Percentiles rank a stretch among this genome's conserved stretches.
Evolutionary conservation across 2,113 vertebrate species (phyloP).

Genomic region (Gymnogyps californianus): DNA sequence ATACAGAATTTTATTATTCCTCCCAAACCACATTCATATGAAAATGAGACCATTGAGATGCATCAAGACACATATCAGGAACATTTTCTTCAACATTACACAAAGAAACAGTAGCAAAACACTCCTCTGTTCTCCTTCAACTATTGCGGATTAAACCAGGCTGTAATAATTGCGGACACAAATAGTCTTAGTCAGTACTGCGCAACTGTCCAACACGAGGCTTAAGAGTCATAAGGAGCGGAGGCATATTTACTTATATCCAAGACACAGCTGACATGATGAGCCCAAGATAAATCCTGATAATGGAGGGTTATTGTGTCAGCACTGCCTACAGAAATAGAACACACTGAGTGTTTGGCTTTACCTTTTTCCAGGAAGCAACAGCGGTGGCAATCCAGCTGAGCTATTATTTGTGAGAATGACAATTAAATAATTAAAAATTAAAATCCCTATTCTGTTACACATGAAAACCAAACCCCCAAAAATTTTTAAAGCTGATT

Average conservation of each 20-base stretch:
- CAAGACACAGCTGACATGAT: not conserved
- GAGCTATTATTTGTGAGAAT: not conserved
- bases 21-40: not conserved
- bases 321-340: not conserved
- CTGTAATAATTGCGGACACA: not conserved
- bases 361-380: not conserved
- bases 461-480: not conserved
- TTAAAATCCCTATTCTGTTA: not conserved
- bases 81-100: not conserved
- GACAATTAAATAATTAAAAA: not conserved
- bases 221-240: not conserved
- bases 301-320: not conserved
- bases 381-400: not conserved
- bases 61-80: not conserved
- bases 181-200: not conserved
- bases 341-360: not conserved
- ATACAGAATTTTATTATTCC: not conserved
- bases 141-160: not conserved
- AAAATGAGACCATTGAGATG: not conserved
- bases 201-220: accelerated
- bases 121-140: not conserved
- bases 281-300: not conserved
- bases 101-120: not conserved
- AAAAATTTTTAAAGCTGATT: not conserved
- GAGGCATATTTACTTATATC: not conserved